Base-by-base conservation (phyloP, 2,797 vertebrate species). In the Acipenser oxyrinchus region DNA sequence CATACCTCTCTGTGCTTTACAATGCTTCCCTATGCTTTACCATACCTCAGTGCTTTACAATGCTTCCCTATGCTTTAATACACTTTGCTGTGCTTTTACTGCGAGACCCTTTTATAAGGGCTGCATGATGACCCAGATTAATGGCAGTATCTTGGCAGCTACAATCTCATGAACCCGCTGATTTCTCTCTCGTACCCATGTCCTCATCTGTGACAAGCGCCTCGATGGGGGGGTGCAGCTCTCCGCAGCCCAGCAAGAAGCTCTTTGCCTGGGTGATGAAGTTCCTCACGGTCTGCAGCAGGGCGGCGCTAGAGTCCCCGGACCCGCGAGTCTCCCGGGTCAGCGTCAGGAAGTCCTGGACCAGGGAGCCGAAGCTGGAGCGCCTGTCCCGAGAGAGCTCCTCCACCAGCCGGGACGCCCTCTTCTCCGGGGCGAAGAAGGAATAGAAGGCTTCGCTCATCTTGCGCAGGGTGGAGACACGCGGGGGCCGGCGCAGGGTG, bases 371-470 rank as follows among this genome's bases (percentile, higher is more conserved):
- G 8, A 92, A 91, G 0, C 81, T 79, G 0, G 90, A 91, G 70
- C 85, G 86, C 52, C 87, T 74, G 76, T 94, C 93, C 15, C 81
- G 81, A 48, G 87, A 85, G 71, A 93, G 74, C 51, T 89, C 87
- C 3, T 81, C 77, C 60, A 92, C 90, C 11, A 87, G 80, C 2
- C 89, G 81, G 4, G 83, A 85, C 70, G 94, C 87, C 52, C 90
- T 82, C 69, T 91, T 89, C 79, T 95, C 94, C 0, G 94, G 94
- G 0, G 91, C 91, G 10, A 94, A 90, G 74, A 94, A 89, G 3
- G 92, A 93, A 70, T 84, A 76, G n/a, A 95, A 90, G 0, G 91
- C 93, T 0, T 92, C 88, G 1, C 91, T 94, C 87, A 94, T 90
- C 7, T 89, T 90, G 63, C 89, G 84, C 11, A 95, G 77, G 52